A percentile compares a stretch with the other conserved stretches of the same genome.
These are phyloP conservation scores for Cyanistes caeruleus DNA, from an alignment of 2,113 vertebrate species.

Conservation along the genomic window DNA sequence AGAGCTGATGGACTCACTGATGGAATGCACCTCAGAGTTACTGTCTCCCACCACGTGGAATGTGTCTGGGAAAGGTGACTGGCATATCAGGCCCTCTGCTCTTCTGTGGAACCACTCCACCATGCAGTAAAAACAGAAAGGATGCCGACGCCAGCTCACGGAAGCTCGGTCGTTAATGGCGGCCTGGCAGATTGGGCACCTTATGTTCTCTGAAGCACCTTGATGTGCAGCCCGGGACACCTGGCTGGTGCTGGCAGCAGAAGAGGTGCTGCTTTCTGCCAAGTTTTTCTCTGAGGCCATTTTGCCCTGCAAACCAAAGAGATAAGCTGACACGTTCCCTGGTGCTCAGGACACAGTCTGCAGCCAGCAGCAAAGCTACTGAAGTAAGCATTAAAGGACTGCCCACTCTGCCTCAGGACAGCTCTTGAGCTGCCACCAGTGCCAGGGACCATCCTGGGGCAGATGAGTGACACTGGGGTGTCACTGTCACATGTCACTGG, in stretches of 20 bases:
- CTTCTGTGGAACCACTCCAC: neutral
- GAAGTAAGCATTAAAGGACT: neutral
- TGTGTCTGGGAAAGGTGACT: neutral
- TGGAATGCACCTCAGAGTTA: neutral
- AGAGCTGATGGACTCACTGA: fast-evolving
- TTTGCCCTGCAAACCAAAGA: neutral
- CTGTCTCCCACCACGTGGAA: neutral
- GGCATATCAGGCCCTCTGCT: neutral
- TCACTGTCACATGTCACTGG: no score
- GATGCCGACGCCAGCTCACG: neutral
- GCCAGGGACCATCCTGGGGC: no score
- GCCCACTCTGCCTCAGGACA: neutral
- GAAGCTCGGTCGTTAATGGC: neutral
- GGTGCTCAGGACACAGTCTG: neutral
- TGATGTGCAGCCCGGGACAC: neutral
- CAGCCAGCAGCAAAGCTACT: neutral
- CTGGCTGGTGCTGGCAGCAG: neutral
- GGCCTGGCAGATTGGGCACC: neutral
- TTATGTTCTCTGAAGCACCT: neutral
- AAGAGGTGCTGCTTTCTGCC: neutral
- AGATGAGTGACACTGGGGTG: neutral
- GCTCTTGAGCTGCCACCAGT: neutral
- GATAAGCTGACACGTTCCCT: neutral
- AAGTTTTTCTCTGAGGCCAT: neutral
- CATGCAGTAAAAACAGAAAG: neutral